phyloP scores from a whole-genome alignment of 2,888 invertebrate genomes.

The Drosophila percnosoma region DNA sequence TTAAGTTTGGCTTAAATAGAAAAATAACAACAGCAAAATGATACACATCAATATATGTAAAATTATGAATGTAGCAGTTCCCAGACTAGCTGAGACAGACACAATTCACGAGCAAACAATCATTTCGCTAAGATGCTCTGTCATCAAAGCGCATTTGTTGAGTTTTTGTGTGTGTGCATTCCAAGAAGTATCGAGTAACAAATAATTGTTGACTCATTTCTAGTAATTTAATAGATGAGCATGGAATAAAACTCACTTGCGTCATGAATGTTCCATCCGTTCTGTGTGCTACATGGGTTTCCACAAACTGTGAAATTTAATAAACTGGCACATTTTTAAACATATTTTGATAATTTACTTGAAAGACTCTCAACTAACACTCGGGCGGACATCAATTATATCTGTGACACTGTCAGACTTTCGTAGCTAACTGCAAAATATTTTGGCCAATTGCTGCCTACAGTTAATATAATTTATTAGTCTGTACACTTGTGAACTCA shows the following conservation, averaged over 20 bases:
- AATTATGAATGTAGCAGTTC: conserved; percentile 30
- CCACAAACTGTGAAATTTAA: conserved; percentile 80
- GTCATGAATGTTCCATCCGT: conserved; percentile 17
- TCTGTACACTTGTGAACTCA: conserved; percentile 55
- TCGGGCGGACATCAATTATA: conserved; percentile 32
- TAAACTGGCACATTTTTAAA: conserved; percentile 69
- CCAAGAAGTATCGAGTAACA: not conserved
- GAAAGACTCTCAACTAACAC: conserved; percentile 20
- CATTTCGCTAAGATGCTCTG: conserved; percentile 12
- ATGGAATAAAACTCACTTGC: conserved; percentile 57
- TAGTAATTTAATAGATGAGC: conserved; percentile 9
- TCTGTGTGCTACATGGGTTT: conserved; percentile 53
- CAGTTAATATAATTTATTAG: conserved; percentile 47
- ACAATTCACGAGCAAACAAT: conserved; percentile 10
- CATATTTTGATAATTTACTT: conserved; percentile 60
- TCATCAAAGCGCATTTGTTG: not conserved
- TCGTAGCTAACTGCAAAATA: conserved; percentile 35
- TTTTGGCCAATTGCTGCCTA: conserved; percentile 24
- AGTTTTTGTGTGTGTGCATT: not conserved
- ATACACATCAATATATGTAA: not conserved
- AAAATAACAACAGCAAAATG: not conserved
- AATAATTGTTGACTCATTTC: conserved; percentile 14
- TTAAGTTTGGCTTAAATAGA: not conserved
- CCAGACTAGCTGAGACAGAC: conserved; percentile 27
- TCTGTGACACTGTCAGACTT: conserved; percentile 36